Evolutionary conservation across 2,113 vertebrate genomes (phyloP).

Genomic region (Gnathonemus longibarbis): DNA sequence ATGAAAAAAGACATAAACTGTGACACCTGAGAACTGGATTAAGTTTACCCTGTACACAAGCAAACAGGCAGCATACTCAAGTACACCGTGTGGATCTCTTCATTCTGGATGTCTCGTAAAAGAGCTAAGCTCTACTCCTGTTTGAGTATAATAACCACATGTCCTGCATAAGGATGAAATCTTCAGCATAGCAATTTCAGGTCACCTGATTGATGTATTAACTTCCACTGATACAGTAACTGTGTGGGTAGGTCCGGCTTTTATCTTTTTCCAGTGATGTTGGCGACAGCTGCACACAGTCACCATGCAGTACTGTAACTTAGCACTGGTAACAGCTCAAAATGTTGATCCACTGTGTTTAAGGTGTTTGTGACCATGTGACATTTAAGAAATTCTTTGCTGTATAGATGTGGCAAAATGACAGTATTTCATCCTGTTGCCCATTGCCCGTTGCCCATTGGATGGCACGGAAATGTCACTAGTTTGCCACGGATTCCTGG

Average conservation of each 20-base stretch:
- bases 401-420: neutral
- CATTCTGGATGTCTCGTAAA: neutral
- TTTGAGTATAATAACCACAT: neutral
- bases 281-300: neutral
- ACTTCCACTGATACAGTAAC: neutral
- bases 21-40: neutral
- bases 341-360: neutral
- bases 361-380: neutral
- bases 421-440: neutral
- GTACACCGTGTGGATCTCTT: neutral
- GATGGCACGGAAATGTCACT: neutral
- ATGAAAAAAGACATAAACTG: neutral
- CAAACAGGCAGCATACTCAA: neutral
- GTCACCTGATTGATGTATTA: neutral
- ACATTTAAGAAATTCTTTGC: neutral
- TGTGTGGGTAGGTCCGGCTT: neutral
- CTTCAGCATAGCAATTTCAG: neutral
- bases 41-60: neutral
- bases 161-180: neutral
- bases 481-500: neutral
- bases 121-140: neutral
- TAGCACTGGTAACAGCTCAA: neutral
- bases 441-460: neutral
- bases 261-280: neutral
- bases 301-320: neutral